These are phyloP conservation scores for Gopherus flavomarginatus DNA, from an alignment of 2,113 vertebrate genomes.

Conservation along the genomic window DNA sequence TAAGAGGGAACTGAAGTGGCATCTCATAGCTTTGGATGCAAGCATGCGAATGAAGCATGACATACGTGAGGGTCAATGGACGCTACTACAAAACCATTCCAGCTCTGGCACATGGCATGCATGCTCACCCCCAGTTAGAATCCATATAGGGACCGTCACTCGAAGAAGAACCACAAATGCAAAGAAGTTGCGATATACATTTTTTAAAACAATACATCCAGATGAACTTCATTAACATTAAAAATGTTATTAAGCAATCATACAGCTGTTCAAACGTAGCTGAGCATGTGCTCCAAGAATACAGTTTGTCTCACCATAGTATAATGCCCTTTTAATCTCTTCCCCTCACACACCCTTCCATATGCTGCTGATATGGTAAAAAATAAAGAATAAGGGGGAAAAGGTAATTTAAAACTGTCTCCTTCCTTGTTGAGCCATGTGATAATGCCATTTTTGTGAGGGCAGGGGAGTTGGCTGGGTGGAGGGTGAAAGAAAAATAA, in stretches of 20 bases:
- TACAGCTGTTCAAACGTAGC: background rate
- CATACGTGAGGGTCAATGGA: too few relatives aligned
- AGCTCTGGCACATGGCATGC: too few relatives aligned
- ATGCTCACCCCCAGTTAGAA: too few relatives aligned
- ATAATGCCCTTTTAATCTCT: background rate
- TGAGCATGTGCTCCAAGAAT: background rate
- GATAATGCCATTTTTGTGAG: background rate
- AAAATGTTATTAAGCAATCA: background rate
- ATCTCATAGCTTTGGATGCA: background rate
- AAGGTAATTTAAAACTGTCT: background rate
- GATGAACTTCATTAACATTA: background rate
- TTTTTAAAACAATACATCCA: background rate
- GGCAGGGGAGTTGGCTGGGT: background rate
- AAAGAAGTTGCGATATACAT: background rate
- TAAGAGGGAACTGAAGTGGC: background rate
- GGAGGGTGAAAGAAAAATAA: background rate
- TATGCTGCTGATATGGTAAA: background rate
- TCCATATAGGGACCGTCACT: too few relatives aligned
- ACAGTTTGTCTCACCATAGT: background rate
- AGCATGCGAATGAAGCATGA: too few relatives aligned
- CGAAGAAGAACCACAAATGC: background rate
- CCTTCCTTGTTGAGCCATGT: background rate
- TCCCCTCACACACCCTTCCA: background rate
- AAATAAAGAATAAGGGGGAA: background rate
- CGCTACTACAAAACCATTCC: too few relatives aligned